These are phyloP conservation scores for Hoplias malabaricus DNA, from an alignment of 2,113 vertebrate genomes.

Conservation along the genomic window DNA sequence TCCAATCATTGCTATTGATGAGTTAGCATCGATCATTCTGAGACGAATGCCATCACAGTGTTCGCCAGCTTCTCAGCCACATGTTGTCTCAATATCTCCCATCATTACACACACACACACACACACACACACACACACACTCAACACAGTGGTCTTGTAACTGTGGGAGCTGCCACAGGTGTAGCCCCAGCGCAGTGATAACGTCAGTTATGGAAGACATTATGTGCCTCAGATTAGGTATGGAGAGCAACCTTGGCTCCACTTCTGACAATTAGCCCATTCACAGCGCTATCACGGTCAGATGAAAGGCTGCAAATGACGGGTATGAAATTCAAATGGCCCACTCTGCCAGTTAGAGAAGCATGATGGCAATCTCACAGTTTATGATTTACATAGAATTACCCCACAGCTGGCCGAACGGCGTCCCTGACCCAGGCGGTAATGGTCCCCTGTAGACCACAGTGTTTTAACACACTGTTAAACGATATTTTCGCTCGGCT, in stretches of 20 bases:
- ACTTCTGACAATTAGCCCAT: constrained; percentile 45
- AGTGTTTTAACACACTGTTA: constrained; percentile 50
- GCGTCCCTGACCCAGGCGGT: constrained; percentile 35
- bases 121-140: neutral
- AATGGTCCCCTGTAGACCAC: constrained; percentile 37
- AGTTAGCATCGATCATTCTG: neutral
- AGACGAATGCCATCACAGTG: neutral
- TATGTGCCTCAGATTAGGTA: constrained; percentile 38
- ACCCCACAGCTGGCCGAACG: constrained; percentile 56
- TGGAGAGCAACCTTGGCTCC: constrained; percentile 30
- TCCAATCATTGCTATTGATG: neutral
- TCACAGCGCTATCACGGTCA: constrained; percentile 35
- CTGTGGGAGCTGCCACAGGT: constrained; percentile 33
- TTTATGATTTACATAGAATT: constrained; percentile 60
- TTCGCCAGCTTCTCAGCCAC: neutral
- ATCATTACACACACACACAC: constrained; percentile 1
- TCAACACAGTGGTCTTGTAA: constrained; percentile 1
- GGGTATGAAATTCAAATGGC: constrained; percentile 51
- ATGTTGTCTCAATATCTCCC: neutral
- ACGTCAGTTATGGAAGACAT: constrained; percentile 35
- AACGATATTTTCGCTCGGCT: constrained; percentile 53
- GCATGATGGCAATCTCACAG: constrained; percentile 60
- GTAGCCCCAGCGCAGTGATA: constrained; percentile 30
- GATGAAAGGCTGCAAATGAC: constrained; percentile 49
- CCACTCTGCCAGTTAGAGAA: constrained; percentile 58